phyloP scores from a whole-genome alignment of 2,888 invertebrate species.

The Drosophila multiciliata region DNA sequence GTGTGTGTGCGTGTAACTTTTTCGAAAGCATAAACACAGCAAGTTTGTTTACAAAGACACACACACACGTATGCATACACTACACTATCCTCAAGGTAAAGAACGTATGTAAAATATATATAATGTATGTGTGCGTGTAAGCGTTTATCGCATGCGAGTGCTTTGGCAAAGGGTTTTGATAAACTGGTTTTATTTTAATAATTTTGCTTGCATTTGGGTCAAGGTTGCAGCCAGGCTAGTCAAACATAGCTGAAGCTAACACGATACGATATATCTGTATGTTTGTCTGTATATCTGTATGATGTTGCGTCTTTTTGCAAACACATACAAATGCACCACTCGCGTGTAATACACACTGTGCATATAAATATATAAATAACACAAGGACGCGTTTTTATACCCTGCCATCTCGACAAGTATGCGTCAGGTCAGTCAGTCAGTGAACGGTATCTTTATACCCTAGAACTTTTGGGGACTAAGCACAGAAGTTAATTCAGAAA shows the following conservation, averaged over 20 bases:
- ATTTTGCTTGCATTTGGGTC: slow-evolving; percentile 72
- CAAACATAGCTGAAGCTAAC: slow-evolving; percentile 50
- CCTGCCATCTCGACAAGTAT: slow-evolving; percentile 1
- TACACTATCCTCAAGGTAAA: slow-evolving; percentile 66
- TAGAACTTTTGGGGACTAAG: not conserved
- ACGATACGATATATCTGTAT: slow-evolving; percentile 17
- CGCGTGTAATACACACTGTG: not conserved
- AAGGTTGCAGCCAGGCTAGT: slow-evolving; percentile 71
- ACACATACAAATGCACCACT: slow-evolving; percentile 17
- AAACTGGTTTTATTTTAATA: slow-evolving; percentile 72
- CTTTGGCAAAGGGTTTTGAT: slow-evolving; percentile 70
- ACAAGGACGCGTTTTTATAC: slow-evolving; percentile 49
- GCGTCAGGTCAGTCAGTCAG: not conserved
- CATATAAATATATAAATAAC: slow-evolving; percentile 42
- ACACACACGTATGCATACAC: slow-evolving; percentile 20
- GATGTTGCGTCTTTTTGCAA: slow-evolving; percentile 20
- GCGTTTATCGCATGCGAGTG: slow-evolving; percentile 47
- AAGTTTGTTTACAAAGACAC: slow-evolving; percentile 6
- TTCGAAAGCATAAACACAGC: slow-evolving; percentile 58
- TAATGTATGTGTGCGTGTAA: slow-evolving; percentile 3
- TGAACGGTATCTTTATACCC: not conserved
- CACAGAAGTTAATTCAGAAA: not conserved
- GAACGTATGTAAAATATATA: slow-evolving; percentile 51
- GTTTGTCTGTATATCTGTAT: not conserved
- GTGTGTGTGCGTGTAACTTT: slow-evolving; percentile 18